Conservation (phyloP, 2,113 vertebrate genomes). For the Mobula hypostoma region DNA sequence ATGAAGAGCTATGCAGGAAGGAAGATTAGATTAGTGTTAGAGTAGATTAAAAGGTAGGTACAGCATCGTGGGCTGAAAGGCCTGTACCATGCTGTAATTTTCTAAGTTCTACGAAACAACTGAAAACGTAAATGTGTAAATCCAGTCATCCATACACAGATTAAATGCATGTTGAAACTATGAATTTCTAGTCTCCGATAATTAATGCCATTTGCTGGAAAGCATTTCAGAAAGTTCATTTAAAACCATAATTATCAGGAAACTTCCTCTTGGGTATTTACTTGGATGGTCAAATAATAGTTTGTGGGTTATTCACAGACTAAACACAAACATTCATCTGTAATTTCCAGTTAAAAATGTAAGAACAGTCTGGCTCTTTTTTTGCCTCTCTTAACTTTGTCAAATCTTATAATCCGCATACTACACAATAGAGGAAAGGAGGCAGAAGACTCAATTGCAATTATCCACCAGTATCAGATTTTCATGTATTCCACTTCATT, state of each 20-base stretch:
- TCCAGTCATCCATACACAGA: not conserved
- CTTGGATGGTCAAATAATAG: not conserved
- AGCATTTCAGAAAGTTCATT: not conserved
- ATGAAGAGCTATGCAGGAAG: no score
- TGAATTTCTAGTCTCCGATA: not conserved
- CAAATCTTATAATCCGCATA: not conserved
- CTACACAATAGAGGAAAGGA: not conserved
- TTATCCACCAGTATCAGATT: not conserved
- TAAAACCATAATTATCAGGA: not conserved
- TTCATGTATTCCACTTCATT: not conserved
- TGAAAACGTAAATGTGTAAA: not conserved
- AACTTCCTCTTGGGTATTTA: not conserved
- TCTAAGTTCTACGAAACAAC: no score
- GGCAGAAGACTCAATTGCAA: not conserved
- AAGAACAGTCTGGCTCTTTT: not conserved
- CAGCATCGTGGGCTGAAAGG: no score
- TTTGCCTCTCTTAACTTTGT: not conserved
- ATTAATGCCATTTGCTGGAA: not conserved
- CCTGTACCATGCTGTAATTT: no score
- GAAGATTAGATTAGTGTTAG: no score
- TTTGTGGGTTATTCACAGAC: not conserved
- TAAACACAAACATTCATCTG: constrained; percentile 1
- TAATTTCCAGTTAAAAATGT: not conserved
- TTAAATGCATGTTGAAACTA: not conserved
- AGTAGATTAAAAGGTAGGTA: no score